A percentile compares a stretch with the other conserved stretches of the same genome.
Conservation (phyloP, 2,888 invertebrate species). For the Nomada fabriciana region DNA sequence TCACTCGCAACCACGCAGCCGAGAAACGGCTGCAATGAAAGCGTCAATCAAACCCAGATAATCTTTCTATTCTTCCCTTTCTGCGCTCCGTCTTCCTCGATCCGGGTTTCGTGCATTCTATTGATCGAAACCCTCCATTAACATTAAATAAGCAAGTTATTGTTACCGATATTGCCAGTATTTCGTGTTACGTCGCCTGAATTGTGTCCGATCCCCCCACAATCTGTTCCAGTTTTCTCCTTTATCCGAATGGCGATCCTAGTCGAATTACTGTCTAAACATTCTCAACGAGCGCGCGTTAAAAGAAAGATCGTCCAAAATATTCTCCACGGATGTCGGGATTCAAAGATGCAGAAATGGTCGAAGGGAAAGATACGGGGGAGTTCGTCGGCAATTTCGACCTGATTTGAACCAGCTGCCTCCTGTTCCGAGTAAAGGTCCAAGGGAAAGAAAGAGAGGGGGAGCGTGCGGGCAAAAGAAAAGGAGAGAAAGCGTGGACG, state of each 20-base stretch:
- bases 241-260: neutral
- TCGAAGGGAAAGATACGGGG: neutral
- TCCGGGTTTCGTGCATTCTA: slow-evolving; percentile 21
- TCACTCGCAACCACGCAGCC: slow-evolving; percentile 38
- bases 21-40: slow-evolving; percentile 55
- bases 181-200: neutral
- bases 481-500: slow-evolving; percentile 5
- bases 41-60: slow-evolving; percentile 60
- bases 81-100: slow-evolving; percentile 33
- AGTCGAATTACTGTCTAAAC: neutral
- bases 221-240: neutral
- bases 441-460: neutral
- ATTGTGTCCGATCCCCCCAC: neutral
- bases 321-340: neutral
- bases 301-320: neutral
- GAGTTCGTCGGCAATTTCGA: slow-evolving; percentile 49
- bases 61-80: slow-evolving; percentile 42
- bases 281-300: neutral
- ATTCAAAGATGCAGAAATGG: neutral
- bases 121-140: slow-evolving; percentile 32
- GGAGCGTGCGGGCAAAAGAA: neutral
- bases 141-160: slow-evolving; percentile 8
- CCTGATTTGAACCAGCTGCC: slow-evolving; percentile 50
- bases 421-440: slow-evolving; percentile 25
- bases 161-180: too few relatives aligned